Evolutionary conservation across 2,888 invertebrate species (phyloP), one percentile per base, ranked within the genome.

Genomic region (Habroteleia sp.): DNA sequence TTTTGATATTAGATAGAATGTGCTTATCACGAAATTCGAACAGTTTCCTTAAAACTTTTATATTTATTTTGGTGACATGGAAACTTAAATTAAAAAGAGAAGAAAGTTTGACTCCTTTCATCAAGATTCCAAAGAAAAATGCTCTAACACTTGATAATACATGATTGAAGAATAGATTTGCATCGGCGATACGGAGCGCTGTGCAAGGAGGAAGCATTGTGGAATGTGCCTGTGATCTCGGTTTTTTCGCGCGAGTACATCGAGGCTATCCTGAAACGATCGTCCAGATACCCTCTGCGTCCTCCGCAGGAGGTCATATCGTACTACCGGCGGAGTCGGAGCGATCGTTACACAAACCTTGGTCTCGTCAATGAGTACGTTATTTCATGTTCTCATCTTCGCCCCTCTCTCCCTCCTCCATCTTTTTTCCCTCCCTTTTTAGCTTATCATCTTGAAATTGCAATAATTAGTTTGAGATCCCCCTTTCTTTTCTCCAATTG

Each of bases 341-440:
- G 94, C 0, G 96, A 96, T 83, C 91, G 94, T 85, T 96, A 96
- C 87, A 93, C 94, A 20, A 95, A 94, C 77, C 92, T 93, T 14
- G 96, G 96, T 78, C 91, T 96, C 48, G 94, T 94, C 20, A 96
- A 96, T 87, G 95, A 95, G 93, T 95, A 90, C 92, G 94, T 86
- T 78, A 60, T 76, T 46, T 60, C 46, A 71, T 66, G 20, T 29
- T 68, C 20, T 58, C 58, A 52, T 54, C 41, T 16, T 8, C 11
- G 14, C 17, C 27, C 14, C 29, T 3, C 37, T 17, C 33, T 11
- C 5, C 41, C 10, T n/a, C 16, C 25, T 44, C 27, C 20, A 6
- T 8, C 1, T 17, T 31, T 13, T 29, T 29, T 17, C 14, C 11
- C 20, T 42, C n/a, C 13, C 20, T 25, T 42, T 42, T 25, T n/a